Percentiles rank a stretch among this genome's conserved stretches.
Conservation (phyloP, 2,113 vertebrate genomes). For the Herpetotheres cachinnans region DNA sequence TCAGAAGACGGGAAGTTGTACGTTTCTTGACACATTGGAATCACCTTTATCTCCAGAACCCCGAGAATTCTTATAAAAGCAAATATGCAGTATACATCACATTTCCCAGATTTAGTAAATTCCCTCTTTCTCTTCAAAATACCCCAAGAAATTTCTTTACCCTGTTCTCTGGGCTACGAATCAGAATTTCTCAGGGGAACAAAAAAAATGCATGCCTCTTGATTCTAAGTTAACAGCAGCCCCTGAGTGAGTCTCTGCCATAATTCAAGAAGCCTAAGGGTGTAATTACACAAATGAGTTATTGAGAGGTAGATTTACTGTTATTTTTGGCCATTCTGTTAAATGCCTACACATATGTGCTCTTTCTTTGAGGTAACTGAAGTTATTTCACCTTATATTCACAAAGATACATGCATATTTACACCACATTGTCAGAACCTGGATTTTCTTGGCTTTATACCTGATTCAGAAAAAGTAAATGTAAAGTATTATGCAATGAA, state of each 20-base stretch:
- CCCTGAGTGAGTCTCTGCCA: background rate
- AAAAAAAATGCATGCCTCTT: background rate
- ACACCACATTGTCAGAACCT: background rate
- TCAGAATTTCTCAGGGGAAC: background rate
- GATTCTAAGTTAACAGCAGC: background rate
- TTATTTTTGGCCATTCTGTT: conserved; percentile 4
- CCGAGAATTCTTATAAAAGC: background rate
- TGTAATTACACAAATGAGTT: conserved; percentile 40
- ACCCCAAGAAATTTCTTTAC: background rate
- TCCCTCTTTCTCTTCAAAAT: background rate
- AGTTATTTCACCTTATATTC: background rate
- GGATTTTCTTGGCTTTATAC: background rate
- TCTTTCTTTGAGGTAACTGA: background rate
- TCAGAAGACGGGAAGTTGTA: accelerated
- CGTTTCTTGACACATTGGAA: background rate
- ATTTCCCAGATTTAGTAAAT: background rate
- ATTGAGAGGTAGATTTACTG: background rate
- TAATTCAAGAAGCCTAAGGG: background rate
- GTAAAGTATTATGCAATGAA: background rate
- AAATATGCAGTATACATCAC: background rate
- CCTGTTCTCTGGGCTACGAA: background rate
- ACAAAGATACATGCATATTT: background rate
- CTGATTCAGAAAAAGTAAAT: background rate
- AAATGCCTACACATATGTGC: background rate
- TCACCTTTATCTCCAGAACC: background rate